Conservation (phyloP, 2,113 vertebrate species). For the Rhea pennata region DNA sequence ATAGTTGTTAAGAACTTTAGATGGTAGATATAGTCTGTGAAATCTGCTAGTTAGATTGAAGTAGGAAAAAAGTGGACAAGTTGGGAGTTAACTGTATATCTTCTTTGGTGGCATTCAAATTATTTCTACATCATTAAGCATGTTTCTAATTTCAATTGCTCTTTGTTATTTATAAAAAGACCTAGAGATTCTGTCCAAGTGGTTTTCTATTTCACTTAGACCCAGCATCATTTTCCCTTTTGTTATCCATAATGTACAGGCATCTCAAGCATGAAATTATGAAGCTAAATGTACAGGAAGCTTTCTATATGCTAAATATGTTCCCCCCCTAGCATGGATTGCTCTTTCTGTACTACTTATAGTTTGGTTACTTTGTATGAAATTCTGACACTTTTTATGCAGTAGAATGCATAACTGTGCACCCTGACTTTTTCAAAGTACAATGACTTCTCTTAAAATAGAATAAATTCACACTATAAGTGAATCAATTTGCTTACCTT, state of each 20-base stretch:
- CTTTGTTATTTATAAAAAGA: not conserved
- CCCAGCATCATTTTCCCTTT: not conserved
- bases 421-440: not conserved
- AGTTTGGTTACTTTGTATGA: not conserved
- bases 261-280: constrained; percentile 61
- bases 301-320: not conserved
- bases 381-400: not conserved
- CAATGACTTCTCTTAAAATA: not conserved
- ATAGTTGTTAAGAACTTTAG: not conserved
- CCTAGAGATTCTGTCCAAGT: not conserved
- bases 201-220: not conserved
- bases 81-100: not conserved
- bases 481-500: not conserved
- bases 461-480: not conserved
- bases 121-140: constrained; percentile 2
- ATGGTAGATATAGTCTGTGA: not conserved
- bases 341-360: not conserved
- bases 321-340: not conserved
- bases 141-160: constrained; percentile 3
- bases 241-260: not conserved
- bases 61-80: not conserved
- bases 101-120: not conserved
- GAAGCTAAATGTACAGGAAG: constrained; percentile 55
- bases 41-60: not conserved
- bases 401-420: not conserved